These are phyloP conservation scores for Parambassis ranga DNA, from an alignment of 2,797 vertebrate genomes.

Conservation along the genomic window DNA sequence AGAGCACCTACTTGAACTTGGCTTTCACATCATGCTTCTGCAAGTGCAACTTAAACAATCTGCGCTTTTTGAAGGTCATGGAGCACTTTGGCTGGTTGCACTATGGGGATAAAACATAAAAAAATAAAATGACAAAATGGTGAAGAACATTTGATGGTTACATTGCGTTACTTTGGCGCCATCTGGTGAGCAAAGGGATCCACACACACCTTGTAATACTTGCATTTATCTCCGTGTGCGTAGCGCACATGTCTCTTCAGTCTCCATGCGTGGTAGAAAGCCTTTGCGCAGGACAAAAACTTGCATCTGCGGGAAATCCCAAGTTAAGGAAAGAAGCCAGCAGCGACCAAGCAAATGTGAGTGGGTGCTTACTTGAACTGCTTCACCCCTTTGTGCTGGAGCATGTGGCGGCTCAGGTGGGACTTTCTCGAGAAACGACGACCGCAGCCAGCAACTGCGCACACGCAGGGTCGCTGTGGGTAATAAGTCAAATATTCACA, in stretches of 20 bases:
- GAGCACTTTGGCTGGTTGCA: constrained; percentile 73
- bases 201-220: constrained; percentile 74
- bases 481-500: not conserved
- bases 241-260: constrained; percentile 69
- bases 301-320: constrained; percentile 59
- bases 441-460: constrained; percentile 56
- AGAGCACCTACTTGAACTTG: constrained; percentile 76
- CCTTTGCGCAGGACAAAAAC: constrained; percentile 38
- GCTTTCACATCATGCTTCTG: constrained; percentile 53
- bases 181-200: constrained; percentile 25
- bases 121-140: not conserved
- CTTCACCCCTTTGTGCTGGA: constrained; percentile 60
- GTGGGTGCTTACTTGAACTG: constrained; percentile 56
- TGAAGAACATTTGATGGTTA: rapidly evolving
- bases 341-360: rapidly evolving
- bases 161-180: constrained; percentile 12
- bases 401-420: constrained; percentile 73
- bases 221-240: constrained; percentile 57
- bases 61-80: constrained; percentile 78
- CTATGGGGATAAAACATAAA: constrained; percentile 40
- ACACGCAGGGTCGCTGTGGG: constrained; percentile 69
- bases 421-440: constrained; percentile 66
- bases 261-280: constrained; percentile 46
- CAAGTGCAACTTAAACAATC: constrained; percentile 70
- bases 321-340: rapidly evolving